Evolutionary conservation across 2,113 vertebrate species (phyloP), one percentile per base, ranked within the genome.

Genomic region (Anolis sagrei): DNA sequence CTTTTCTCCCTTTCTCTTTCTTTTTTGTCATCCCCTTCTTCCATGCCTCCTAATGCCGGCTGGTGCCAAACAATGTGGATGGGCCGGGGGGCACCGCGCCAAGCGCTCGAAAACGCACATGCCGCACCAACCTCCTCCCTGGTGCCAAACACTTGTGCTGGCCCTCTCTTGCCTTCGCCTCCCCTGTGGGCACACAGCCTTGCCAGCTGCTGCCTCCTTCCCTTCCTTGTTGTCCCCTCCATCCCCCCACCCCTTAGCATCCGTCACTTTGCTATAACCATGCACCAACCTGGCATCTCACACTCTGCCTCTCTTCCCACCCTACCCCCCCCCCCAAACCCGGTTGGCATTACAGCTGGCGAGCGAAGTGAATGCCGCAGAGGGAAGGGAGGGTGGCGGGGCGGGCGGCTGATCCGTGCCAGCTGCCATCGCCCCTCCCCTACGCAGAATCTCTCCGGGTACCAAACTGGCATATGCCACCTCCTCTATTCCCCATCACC

Each of bases 51-150:
- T 44, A 49, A 68, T 39, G 51, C 75, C 81, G 48, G 83, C 92
- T 90, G 92, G 92, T 94, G 92, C 93, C 93, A 93, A 90, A 89
- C 89, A 87, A 81, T 87, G 92, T 87, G 91, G 87, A 87, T 76
- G 92, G 91, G 91, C 66, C 88, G 79, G 84, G 93, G 91, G 93
- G 93, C 93, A 92, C 88, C 81, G 91, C 84, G 81, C 76, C 80
- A 83, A 44, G 68, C 76, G 19, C 36, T 29, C 36, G 25, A 25
- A 83, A 68, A 23, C 6, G 8, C 29, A 3, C 48, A 19, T 11
- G 29, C 70, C 58, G 29, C 16, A 4, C 76, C 87, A 66, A 36
- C 76, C 39, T 44, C 73, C 81, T 39, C 82, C 36, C 70, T 91
- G 89, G 91, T 81, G 84, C 78, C 84, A 81, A 19, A 75, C 70